Evolutionary conservation across 2,888 invertebrate species (phyloP), one percentile per base, ranked within the genome.

Genomic region (Dioctria rufipes): DNA sequence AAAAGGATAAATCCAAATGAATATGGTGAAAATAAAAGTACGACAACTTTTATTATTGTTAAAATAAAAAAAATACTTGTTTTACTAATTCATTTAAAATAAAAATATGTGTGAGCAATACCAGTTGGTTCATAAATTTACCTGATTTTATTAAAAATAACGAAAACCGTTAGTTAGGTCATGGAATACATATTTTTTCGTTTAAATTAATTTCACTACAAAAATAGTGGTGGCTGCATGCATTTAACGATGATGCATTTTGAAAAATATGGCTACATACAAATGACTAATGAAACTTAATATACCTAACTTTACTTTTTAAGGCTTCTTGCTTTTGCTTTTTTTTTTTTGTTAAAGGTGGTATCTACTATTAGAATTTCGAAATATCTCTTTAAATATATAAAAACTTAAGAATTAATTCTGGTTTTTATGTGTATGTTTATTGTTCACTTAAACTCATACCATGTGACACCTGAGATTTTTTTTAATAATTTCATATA

Each of bases 271-370:
- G 60, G 71, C 73, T 61, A 80, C 63, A 61, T 73, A 80, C 65
- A 65, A 65, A 81, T 77, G 77, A 81, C 58, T 80, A 80, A 77
- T 75, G 65, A 69, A 40, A 73, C 73, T 73, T 73, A 73, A 5
- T 54, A 25, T 25, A 58, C 73, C 73, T 60, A 73, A 58, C 58
- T 73, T 60, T 58, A 73, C 42, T 58, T 9, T 60, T 46, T 46
- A 71, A 75, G 40, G 46, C 49, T 39, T 49, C 46, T 77, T 77
- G 11, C 1, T 5, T n/a, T 60, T 2, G 3, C 5, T 60, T 58
- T 13, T 60, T 60, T 2, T 60, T 60, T 60, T 58, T 13, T 60
- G 5, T n/a, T 8, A 46, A 8, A 46, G 60, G n/a, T n/a, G 11
- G 6, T 60, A 25, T 25, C 60, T 60, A n/a, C 60, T 13, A 4